Evolutionary conservation across 1,140 invertebrate species (phyloP), one percentile per base, ranked within the genome.

Genomic region (Ladona fulva): DNA sequence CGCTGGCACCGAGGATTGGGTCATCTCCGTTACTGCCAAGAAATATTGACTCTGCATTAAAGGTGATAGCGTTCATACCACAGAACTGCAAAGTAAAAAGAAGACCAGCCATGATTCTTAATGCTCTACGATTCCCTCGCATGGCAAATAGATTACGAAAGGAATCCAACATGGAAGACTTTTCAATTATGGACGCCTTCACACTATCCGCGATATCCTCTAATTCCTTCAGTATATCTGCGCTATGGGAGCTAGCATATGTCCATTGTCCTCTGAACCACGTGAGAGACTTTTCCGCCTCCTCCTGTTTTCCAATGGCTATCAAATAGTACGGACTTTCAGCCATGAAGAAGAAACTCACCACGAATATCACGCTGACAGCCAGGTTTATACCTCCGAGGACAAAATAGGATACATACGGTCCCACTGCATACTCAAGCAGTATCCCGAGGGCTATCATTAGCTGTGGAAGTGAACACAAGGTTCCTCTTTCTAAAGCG

Each of bases 401-500:
- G 5, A 12, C 12, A 19, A 19, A 3, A 22, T 66, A 66, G 14
- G 52, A 66, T 16, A 24, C 74, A 25, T 25, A 75, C 14, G 74
- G 24, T 3, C 92, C 92, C 1, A 93, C 83, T 0, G 85, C 85
- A 81, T 94, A 94, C 0, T 90, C 87, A 24, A 91, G 84, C 0
- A 93, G 83, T 52, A 95, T 94, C 79, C 93, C 94, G 22, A 90
- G 82, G 0, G 91, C 92, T 37, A 94, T 88, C 87, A 92, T 91
- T 11, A 95, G 84, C 82, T 95, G 93, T 80, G 93, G 93, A 80
- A 90, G 92, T 24, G 91, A 91, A 8, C 93, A 94, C 0, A 96
- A 85, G 0, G 90, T 90, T 10, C 95, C 95, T 44, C 95, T 87
- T 79, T 95, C 91, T 10, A 89, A 87, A 78, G 90, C 91, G 80